Conservation (phyloP, 1,140 invertebrate species). For the Drosophila sechellia region DNA sequence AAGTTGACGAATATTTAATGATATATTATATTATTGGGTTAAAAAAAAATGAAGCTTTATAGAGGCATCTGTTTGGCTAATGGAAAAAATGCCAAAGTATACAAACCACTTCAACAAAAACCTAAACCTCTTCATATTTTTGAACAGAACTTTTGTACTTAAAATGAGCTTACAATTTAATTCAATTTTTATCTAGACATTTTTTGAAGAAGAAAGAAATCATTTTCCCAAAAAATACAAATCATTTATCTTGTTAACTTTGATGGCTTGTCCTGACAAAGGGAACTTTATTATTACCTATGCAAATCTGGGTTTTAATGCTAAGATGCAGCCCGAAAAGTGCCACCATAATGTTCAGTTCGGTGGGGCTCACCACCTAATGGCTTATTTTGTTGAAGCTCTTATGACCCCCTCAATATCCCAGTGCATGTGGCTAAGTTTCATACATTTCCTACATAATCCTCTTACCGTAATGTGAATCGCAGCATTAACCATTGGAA, state of each 20-base stretch:
- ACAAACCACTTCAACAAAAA: too few species aligned
- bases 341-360: neutral
- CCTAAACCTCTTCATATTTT: too few species aligned
- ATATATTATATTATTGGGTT: neutral
- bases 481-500: constrained; percentile 16
- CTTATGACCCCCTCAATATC: neutral
- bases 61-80: too few species aligned
- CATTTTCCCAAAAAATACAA: too few species aligned
- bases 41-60: too few species aligned
- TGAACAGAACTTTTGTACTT: too few species aligned
- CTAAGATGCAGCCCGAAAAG: constrained; percentile 4
- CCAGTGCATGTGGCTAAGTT: constrained; percentile 14
- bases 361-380: neutral
- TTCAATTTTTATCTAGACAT: too few species aligned
- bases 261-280: neutral
- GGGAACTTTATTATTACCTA: neutral
- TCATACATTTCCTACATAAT: constrained; percentile 8
- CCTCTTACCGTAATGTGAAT: constrained; percentile 29
- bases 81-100: too few species aligned
- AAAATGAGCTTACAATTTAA: too few species aligned
- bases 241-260: neutral
- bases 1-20: constrained; percentile 23
- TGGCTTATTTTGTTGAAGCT: neutral
- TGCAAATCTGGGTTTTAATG: constrained; percentile 1
- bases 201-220: too few species aligned